These are phyloP conservation scores for Drosophila azteca DNA, from an alignment of 1,140 invertebrate genomes.

Conservation along the genomic window DNA sequence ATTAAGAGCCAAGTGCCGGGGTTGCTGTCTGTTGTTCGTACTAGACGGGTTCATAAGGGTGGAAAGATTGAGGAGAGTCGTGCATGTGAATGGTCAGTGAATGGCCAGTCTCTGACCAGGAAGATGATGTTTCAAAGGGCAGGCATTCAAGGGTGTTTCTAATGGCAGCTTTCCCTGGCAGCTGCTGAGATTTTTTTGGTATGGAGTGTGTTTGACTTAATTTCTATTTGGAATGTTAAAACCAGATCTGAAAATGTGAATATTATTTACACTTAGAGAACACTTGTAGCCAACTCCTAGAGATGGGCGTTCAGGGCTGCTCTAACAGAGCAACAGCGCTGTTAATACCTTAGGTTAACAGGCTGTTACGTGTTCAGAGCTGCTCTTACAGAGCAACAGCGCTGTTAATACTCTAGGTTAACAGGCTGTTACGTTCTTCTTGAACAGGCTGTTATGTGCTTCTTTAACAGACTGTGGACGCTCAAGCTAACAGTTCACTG, in stretches of 20 bases:
- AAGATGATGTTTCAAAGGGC: conserved; percentile 37
- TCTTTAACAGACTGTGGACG: no score
- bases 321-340: no score
- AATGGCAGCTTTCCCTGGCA: conserved; percentile 29
- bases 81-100: conserved; percentile 50
- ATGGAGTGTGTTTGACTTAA: background rate
- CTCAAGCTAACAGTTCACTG: no score
- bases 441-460: no score
- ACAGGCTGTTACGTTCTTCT: no score
- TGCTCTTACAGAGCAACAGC: no score
- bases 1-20: conserved; percentile 73
- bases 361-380: no score
- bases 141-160: conserved; percentile 10
- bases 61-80: conserved; percentile 38
- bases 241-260: background rate
- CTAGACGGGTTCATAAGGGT: conserved; percentile 18
- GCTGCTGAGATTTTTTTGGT: background rate
- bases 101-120: background rate
- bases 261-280: no score
- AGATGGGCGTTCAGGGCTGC: no score
- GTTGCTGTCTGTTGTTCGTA: conserved; percentile 14
- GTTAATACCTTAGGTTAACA: no score
- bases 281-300: no score
- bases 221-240: conserved; percentile 5
- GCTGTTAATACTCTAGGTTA: no score